Evolutionary conservation across 1,140 invertebrate species (phyloP), one percentile per base, ranked within the genome.

Genomic region (Aradophagus sp.): DNA sequence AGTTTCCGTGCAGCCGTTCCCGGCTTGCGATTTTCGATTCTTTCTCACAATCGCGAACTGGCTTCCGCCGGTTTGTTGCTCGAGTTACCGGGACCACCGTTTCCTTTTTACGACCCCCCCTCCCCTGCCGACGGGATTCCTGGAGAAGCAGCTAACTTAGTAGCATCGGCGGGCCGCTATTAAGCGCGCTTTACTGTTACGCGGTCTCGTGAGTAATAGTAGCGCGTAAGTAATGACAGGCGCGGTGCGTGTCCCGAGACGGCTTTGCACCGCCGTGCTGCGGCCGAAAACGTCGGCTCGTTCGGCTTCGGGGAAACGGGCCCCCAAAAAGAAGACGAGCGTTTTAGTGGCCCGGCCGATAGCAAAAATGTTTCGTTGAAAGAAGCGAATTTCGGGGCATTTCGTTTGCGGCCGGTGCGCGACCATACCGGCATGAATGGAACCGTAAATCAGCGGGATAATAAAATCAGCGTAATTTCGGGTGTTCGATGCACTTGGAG

Each of bases 51-150:
- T 62, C 52, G 58, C 50, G 50, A 38, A 39, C 55, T 62, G 56
- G 69, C 69, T 73, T 73, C 70, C 70, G 70, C 62, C 39, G 58
- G 15, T 73, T 73, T 73, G n/a, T 73, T 73, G 62, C 14, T 15
- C 63, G 27, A 16, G 45, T 63, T 72, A 61, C 45, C 61, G 23
- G 29, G 69, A n/a, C 56, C 62, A 67, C 70, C 63, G 62, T 59
- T 52, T 53, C 52, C 52, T 67, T 73, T 73, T 73, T 73, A 73
- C 58, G 70, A 73, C 67, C 67, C 42, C 63, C 63, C 62, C 67
- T 73, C 67, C 42, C 63, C 63, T 44, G 48, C 70, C 70, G 70
- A 73, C 70, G 58, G 12, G 70, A 73, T 68, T 73, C 70, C 35
- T 52, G 70, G 70, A 68, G 70, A 68, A 73, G 63, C 62, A 52